Evolutionary conservation across 2,888 invertebrate genomes (phyloP).

Genomic region (Amiota minor): DNA sequence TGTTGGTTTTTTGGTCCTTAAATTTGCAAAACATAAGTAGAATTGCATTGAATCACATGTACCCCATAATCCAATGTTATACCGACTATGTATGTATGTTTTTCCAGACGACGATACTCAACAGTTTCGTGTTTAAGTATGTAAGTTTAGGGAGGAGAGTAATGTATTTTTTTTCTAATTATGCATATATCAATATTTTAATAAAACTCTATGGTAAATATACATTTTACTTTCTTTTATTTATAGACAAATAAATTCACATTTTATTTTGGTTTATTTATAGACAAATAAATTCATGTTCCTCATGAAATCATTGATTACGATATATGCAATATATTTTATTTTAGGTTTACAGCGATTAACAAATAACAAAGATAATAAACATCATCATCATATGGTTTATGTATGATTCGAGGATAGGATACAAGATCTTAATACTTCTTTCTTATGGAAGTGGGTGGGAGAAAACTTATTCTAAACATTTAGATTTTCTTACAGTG

Average conservation of each 20-base stretch:
- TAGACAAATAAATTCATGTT: too few species aligned
- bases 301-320: too few species aligned
- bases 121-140: conserved; percentile 15
- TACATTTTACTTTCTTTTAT: too few species aligned
- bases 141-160: conserved; percentile 7
- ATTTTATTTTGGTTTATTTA: too few species aligned
- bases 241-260: too few species aligned
- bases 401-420: neutral
- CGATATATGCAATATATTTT: too few species aligned
- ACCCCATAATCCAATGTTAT: neutral
- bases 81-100: too few species aligned
- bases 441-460: too few species aligned
- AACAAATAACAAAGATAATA: conserved; percentile 2
- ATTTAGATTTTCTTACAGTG: neutral
- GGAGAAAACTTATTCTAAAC: neutral
- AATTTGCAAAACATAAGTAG: conserved; percentile 74
- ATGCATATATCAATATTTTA: too few species aligned
- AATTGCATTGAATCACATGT: neutral
- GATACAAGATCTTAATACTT: neutral
- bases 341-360: neutral
- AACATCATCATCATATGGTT: neutral
- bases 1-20: conserved; percentile 78
- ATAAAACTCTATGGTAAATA: too few species aligned
- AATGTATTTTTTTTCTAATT: conserved; percentile 11
- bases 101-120: neutral